Base-by-base conservation (phyloP, 2,888 invertebrate genomes). In the Malthinus seriepunctatus region DNA sequence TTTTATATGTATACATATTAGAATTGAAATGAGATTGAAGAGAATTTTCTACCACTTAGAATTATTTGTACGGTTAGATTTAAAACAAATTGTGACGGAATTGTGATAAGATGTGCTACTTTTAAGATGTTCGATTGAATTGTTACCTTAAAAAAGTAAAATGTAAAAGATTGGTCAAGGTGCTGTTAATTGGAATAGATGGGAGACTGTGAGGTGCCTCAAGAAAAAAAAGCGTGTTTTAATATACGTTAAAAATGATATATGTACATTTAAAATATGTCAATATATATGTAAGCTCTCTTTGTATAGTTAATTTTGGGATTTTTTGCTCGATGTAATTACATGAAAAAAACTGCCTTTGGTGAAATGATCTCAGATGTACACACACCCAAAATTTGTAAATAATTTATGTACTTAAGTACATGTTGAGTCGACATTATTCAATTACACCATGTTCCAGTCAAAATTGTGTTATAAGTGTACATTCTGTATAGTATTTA, bases 401-500 rank as follows among this genome's bases (percentile, higher is more conserved):
- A 62, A 66, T 60, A 63, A 66, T 53, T 32, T 42, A 50, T 59
- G 66, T 66, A 66, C 66, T 64, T 66, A 66, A 64, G 61, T 63
- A 55, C 59, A 62, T 55, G 44, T 63, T 66, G 66, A 64, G 51
- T 68, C 58, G 10, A 37, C n/a, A 42, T 42, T 42, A 33, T 32
- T 49, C 31, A 52, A 50, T 23, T 23, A 23, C 38, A 32, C 31
- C 62, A 63, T 64, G 58, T 63, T 62, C 67, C 67, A 66, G 61
- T 66, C 68, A 66, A 62, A 70, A 69, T 68, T 63, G 69, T 71
- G 68, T 67, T 67, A 61, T 69, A 70, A 69, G 74, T 77, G 76
- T 76, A 77, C 75, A 77, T 76, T 76, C 73, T 77, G 77, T 77
- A 77, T 75, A 76, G 76, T 77, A 77, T 76, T 77, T 76, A 76